A percentile compares a stretch with the other conserved stretches of the same genome.
phyloP scores from a whole-genome alignment of 2,797 vertebrate species.

The Rhadinocentrus ornatus region DNA sequence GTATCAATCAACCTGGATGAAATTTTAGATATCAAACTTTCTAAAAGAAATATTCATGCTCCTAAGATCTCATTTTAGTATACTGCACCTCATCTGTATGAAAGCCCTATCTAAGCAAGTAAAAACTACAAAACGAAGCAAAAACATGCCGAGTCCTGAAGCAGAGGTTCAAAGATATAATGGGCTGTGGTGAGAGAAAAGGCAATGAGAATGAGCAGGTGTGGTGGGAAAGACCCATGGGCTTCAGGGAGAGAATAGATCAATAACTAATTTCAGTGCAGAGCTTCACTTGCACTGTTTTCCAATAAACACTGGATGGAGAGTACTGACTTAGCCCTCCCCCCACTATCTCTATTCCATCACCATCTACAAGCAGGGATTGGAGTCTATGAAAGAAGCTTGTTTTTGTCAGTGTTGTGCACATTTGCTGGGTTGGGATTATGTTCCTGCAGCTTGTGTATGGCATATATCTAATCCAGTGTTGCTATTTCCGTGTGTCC shows the following conservation, averaged over 20 bases:
- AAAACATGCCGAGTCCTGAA: slow-evolving; percentile 29
- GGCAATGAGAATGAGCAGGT: slow-evolving; percentile 78
- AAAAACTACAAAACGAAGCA: slow-evolving; percentile 27
- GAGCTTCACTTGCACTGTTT: slow-evolving; percentile 82
- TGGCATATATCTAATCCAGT: slow-evolving; percentile 65
- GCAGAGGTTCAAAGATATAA: slow-evolving; percentile 50
- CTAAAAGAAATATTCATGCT: neutral
- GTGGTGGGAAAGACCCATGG: slow-evolving; percentile 80
- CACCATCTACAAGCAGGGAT: slow-evolving; percentile 66
- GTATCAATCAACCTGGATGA: too few relatives aligned
- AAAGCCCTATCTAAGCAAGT: slow-evolving; percentile 1
- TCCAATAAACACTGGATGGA: slow-evolving; percentile 84
- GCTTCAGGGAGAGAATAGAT: slow-evolving; percentile 81
- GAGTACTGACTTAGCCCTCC: slow-evolving; percentile 73
- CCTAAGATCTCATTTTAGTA: slow-evolving; percentile 9
- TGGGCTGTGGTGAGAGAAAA: slow-evolving; percentile 62
- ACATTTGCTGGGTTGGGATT: slow-evolving; percentile 61
- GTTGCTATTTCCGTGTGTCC: slow-evolving; percentile 64
- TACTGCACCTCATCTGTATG: neutral
- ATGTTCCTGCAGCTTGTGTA: slow-evolving; percentile 54
- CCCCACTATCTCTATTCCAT: slow-evolving; percentile 76
- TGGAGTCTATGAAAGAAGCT: slow-evolving; percentile 63
- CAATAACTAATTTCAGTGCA: slow-evolving; percentile 86
- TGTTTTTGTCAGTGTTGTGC: slow-evolving; percentile 38
- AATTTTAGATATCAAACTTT: slow-evolving; percentile 18